These are phyloP conservation scores for Crypturellus undulatus DNA, from an alignment of 2,113 vertebrate species.

Conservation along the genomic window DNA sequence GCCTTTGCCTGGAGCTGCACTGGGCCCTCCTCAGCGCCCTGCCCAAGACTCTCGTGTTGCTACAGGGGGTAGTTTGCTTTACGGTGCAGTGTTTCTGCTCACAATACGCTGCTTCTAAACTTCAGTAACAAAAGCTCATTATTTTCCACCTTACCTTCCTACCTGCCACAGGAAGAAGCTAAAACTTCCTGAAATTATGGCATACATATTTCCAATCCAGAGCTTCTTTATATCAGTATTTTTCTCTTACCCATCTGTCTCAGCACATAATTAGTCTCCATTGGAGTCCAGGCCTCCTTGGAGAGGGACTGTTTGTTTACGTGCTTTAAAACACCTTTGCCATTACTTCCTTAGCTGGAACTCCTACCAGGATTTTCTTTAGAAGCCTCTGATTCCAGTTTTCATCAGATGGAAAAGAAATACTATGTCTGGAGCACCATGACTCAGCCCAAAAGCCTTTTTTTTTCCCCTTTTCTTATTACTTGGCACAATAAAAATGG, in stretches of 20 bases:
- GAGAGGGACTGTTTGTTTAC: constrained; percentile 10
- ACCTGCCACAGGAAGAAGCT: neutral
- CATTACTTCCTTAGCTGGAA: neutral
- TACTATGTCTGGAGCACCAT: neutral
- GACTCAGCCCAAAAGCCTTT: neutral
- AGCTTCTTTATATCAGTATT: neutral
- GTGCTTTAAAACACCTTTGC: neutral
- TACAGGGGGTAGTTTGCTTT: neutral
- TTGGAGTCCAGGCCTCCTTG: constrained; percentile 6
- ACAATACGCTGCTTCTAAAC: neutral
- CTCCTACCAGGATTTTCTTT: constrained; percentile 18
- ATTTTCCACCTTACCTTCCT: constrained; percentile 26
- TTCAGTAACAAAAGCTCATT: constrained; percentile 24
- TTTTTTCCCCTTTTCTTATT: neutral
- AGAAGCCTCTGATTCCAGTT: neutral
- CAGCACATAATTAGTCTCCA: constrained; percentile 37
- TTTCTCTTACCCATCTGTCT: neutral
- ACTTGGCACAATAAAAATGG: neutral
- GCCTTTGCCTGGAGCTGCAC: neutral
- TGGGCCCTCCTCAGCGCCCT: neutral
- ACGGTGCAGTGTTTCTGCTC: constrained; percentile 5
- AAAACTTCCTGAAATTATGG: constrained; percentile 7
- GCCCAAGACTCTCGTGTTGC: neutral
- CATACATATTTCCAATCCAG: neutral
- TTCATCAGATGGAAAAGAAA: neutral